phyloP scores from a whole-genome alignment of 2,797 vertebrate species.

The Geotrypetes seraphini region DNA sequence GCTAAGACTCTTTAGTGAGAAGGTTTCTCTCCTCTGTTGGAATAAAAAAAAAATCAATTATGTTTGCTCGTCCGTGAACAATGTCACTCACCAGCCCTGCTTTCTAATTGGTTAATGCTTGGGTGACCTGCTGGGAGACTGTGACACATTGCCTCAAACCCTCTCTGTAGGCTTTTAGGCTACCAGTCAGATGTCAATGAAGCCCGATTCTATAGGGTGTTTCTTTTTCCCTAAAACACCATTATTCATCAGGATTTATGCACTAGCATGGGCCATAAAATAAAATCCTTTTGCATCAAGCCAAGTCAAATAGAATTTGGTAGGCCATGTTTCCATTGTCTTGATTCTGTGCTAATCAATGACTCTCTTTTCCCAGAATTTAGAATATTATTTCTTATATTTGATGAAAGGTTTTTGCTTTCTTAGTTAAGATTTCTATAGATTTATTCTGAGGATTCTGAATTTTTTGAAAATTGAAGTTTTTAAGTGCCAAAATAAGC shows the following conservation, averaged over 20 bases:
- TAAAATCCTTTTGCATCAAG: conserved; percentile 33
- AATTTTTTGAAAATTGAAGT: no score
- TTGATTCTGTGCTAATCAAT: conserved; percentile 18
- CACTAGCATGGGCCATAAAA: conserved; percentile 40
- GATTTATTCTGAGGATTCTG: no score
- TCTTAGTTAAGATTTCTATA: background rate
- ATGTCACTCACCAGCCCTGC: conserved; percentile 25
- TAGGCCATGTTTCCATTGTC: conserved; percentile 32
- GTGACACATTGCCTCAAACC: conserved; percentile 32
- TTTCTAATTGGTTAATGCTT: conserved; percentile 40
- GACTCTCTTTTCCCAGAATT: conserved; percentile 14
- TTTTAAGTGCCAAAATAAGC: no score
- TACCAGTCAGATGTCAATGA: conserved; percentile 49
- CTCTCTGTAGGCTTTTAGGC: conserved; percentile 41
- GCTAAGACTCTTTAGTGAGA: conserved; percentile 33
- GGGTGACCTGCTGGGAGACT: conserved; percentile 40
- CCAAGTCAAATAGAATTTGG: conserved; percentile 39
- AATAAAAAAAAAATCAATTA: conserved; percentile 49
- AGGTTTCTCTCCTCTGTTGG: conserved; percentile 41
- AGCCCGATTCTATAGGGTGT: conserved; percentile 23
- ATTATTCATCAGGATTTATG: conserved; percentile 39
- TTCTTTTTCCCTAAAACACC: conserved; percentile 31
- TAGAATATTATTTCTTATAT: conserved; percentile 29
- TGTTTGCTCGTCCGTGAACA: conserved; percentile 48
- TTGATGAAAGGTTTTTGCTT: conserved; percentile 18